Percentiles rank a stretch among this genome's conserved stretches.
These are phyloP conservation scores for Drosophila bocqueti DNA, from an alignment of 1,140 invertebrate genomes.

Conservation along the genomic window DNA sequence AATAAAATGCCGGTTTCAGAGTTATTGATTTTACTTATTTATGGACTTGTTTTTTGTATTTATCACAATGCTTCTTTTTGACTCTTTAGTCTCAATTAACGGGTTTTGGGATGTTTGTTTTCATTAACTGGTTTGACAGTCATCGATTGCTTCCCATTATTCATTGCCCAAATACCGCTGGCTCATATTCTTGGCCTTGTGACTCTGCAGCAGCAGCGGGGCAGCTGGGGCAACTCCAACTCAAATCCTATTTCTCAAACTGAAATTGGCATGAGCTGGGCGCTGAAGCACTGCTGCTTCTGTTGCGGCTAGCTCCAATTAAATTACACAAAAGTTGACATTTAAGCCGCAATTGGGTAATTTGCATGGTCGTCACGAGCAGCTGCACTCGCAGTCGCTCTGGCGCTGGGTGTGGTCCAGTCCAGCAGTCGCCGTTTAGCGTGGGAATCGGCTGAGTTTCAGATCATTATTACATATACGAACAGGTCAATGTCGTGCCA, in stretches of 20 bases:
- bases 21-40: constrained; percentile 27
- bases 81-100: constrained; percentile 20
- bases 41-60: constrained; percentile 25
- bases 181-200: neutral
- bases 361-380: constrained; percentile 47
- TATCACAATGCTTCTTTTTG: constrained; percentile 14
- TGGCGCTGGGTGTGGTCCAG: constrained; percentile 34
- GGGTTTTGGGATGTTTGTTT: constrained; percentile 24
- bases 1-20: constrained; percentile 23
- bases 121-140: constrained; percentile 35
- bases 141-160: constrained; percentile 8
- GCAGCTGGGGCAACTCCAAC: neutral
- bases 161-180: neutral
- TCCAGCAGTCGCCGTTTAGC: constrained; percentile 8
- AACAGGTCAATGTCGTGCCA: constrained; percentile 29
- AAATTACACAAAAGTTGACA: constrained; percentile 36
- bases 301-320: constrained; percentile 17
- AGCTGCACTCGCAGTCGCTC: constrained; percentile 19
- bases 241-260: neutral
- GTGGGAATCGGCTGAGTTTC: constrained; percentile 31
- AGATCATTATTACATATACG: constrained; percentile 4
- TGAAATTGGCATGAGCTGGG: neutral
- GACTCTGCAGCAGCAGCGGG: neutral
- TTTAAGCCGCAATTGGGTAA: constrained; percentile 23
- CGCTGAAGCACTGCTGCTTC: neutral